Base-by-base conservation (phyloP, 2,888 invertebrate species). In the Sarcophaga caerulescens region DNA sequence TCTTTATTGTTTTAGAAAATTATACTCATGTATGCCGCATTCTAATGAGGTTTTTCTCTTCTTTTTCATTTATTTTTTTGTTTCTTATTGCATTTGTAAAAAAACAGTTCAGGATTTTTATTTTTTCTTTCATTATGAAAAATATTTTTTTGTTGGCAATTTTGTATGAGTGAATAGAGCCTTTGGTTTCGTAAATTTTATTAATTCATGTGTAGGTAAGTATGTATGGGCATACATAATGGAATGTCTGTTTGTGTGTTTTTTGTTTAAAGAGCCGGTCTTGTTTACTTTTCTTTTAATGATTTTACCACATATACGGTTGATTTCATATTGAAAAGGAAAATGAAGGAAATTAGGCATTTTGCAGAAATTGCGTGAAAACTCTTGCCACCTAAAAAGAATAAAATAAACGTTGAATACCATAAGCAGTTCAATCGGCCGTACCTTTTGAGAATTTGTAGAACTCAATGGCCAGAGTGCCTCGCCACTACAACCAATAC, bases 1-100 rank as follows among this genome's bases (percentile, higher is more conserved):
- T 78, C 71, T 81, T 82, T 84, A 81, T 85, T 87, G 84, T 87
- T 84, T 87, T 84, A 85, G 85, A 79, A 84, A 87, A 85, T 87
- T 87, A 85, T 79, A 71, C 84, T 85, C 74, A 62, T 85, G 73
- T 84, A 76, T 84, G 87, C 81, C 75, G 84, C 79, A 84, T 81
- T 85, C 69, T 87, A 87, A 87, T 87, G 81, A 84, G 85, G 63
- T 80, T 82, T 81, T 52, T 82, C 25, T 59, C 74, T 65, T 35
- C 2, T 35, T 10, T 2, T 35, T n/a, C n/a, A n/a, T n/a, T n/a
- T n/a, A n/a, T n/a, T 35, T 35, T 35, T 35, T 10, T 35, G 35
- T 35, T 52, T 52, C 14, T 52, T 52, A 4, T 52, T 52, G 52
- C 52, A 52, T 52, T 75, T 65, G 69, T 65, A 66, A 35, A 76